phyloP scores from a whole-genome alignment of 1,140 invertebrate species.

The Paraescarpia echinospica region DNA sequence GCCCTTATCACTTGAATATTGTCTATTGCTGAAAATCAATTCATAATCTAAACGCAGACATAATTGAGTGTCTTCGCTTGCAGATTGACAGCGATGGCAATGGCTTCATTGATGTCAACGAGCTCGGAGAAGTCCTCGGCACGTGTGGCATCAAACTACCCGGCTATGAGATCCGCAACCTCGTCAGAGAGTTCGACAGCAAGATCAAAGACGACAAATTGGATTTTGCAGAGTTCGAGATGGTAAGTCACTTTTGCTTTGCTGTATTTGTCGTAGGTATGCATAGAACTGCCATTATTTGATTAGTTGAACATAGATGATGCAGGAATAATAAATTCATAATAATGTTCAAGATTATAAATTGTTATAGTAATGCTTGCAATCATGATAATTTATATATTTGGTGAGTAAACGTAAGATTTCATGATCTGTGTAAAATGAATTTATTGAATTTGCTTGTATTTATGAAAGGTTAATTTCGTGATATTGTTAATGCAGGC shows the following conservation, averaged over 20 bases:
- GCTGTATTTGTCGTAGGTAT: background rate
- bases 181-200: slow-evolving; percentile 81
- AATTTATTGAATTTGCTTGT: too few relatives aligned
- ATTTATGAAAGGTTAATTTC: too few relatives aligned
- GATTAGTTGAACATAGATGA: slow-evolving; percentile 85
- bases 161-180: slow-evolving; percentile 85
- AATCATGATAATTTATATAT: too few relatives aligned
- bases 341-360: background rate
- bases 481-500: too few relatives aligned
- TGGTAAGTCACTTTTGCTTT: slow-evolving; percentile 52
- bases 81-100: slow-evolving; percentile 90
- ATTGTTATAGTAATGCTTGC: too few relatives aligned
- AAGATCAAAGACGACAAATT: slow-evolving; percentile 73
- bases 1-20: background rate
- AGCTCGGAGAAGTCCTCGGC: slow-evolving; percentile 87
- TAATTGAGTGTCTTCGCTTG: slow-evolving; percentile 46
- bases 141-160: slow-evolving; percentile 89
- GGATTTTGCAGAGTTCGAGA: slow-evolving; percentile 82
- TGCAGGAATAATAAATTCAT: slow-evolving; percentile 65
- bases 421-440: too few relatives aligned
- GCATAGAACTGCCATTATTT: background rate
- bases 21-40: background rate
- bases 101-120: slow-evolving; percentile 85
- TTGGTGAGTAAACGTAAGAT: too few relatives aligned
- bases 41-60: background rate